Conservation (phyloP, 2,888 invertebrate genomes). For the Parnassius apollo region DNA sequence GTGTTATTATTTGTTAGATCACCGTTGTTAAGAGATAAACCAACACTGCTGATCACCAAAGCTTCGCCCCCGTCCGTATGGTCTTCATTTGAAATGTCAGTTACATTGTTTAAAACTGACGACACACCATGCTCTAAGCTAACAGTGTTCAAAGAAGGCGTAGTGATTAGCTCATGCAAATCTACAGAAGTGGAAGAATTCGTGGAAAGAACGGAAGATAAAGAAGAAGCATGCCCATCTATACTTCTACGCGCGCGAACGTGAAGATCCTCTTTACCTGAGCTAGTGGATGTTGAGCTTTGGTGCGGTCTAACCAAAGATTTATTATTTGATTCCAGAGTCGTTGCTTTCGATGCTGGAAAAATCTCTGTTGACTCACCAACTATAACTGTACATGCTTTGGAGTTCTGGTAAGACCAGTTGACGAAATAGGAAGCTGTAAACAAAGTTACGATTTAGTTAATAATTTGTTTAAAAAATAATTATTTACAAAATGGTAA, state of each 20-base stretch:
- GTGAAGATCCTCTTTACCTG: constrained; percentile 77
- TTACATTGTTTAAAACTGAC: constrained; percentile 37
- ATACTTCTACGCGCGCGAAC: constrained; percentile 87
- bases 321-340: constrained; percentile 85
- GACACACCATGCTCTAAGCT: constrained; percentile 77
- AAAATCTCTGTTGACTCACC: constrained; percentile 87
- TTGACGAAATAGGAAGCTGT: constrained; percentile 91
- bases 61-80: constrained; percentile 46
- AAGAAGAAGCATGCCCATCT: constrained; percentile 81
- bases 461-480: not conserved
- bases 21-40: constrained; percentile 51
- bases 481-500: not conserved
- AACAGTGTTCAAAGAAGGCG: constrained; percentile 64
- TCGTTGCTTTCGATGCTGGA: constrained; percentile 85
- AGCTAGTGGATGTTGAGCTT: constrained; percentile 76
- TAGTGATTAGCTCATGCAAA: constrained; percentile 75
- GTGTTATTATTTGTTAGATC: constrained; percentile 54
- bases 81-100: constrained; percentile 41
- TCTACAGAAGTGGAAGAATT: constrained; percentile 71
- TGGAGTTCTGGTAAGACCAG: constrained; percentile 91
- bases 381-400: constrained; percentile 91
- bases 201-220: constrained; percentile 60
- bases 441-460: constrained; percentile 35
- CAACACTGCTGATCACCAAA: constrained; percentile 55
- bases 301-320: constrained; percentile 85